Conservation (phyloP, 2,113 vertebrate genomes). For the Semnornis frantzii region DNA sequence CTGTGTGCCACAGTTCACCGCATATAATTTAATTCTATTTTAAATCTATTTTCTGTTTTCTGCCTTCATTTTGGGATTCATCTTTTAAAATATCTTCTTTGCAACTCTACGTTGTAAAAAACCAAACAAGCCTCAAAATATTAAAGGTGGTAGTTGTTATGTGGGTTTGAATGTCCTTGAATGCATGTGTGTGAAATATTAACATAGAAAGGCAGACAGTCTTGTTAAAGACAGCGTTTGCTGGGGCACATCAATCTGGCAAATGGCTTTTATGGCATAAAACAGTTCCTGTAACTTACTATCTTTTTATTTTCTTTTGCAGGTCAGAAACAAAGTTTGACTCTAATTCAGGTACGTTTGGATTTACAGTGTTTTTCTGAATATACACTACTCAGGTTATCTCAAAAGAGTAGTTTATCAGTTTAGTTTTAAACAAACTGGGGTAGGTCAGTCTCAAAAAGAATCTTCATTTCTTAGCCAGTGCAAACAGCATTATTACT, state of each 20-base stretch:
- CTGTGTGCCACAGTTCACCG: neutral
- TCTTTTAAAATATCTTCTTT: neutral
- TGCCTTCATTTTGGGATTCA: neutral
- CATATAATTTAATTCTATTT: neutral
- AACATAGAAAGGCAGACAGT: neutral
- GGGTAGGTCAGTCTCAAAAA: constrained; percentile 70
- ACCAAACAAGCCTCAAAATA: neutral
- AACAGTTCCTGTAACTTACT: constrained; percentile 47
- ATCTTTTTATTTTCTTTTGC: constrained; percentile 69
- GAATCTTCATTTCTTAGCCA: constrained; percentile 55
- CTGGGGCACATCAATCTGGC: neutral
- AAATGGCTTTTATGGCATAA: constrained; percentile 34
- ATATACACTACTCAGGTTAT: constrained; percentile 69
- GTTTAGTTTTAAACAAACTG: constrained; percentile 77
- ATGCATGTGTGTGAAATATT: neutral
- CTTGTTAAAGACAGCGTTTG: neutral
- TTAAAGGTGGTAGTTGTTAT: neutral
- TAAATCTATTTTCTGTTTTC: constrained; percentile 4
- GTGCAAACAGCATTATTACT: constrained; percentile 46
- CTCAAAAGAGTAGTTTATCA: constrained; percentile 76
- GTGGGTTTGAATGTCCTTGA: neutral
- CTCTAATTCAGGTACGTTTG: constrained; percentile 94
- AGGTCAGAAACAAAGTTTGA: constrained; percentile 96
- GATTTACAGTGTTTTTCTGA: constrained; percentile 73
- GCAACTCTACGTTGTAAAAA: neutral